Base-by-base conservation (phyloP, 2,113 vertebrate genomes). In the Tonatia bakeri region DNA sequence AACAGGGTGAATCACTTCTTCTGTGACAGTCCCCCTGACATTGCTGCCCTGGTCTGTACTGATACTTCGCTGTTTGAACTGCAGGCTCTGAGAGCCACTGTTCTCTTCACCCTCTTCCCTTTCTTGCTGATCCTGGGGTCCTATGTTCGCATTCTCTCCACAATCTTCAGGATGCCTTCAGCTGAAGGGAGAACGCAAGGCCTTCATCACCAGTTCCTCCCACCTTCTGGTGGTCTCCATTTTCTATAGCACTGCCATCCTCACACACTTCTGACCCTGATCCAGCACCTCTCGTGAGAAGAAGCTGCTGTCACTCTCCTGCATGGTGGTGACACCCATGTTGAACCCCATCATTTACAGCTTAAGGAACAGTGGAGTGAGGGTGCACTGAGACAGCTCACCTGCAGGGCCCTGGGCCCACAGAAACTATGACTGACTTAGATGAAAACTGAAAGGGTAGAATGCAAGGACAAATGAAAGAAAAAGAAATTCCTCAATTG, bases 141-240 rank as follows among this genome's bases (percentile, higher is more conserved):
- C n/a, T 98, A 98, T 33, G 70, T 97, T 3, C 72, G 28, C 26
- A 97, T 98, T 61, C 96, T 98, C 87, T 95, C 95, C 52, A 82
- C 98, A 7, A 92, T 98, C 76, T 94, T 98, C 56, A 97, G 80
- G 81, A 98, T 97, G 96, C 90, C 97, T 1, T 98, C 97, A n/a
- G 88, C 85, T 22, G 95, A 98, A 67, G 97, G 96, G 6, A 97
- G n/a, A 96, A 40, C 84, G 3, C 43, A 98, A 98, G 79, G 95
- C 95, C n/a, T 98, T 98, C 91, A 98, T 98, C 14, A 98, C 97
- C 61, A 98, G 97, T 38, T 98, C 97, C 43, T 98, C 98, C 80
- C 97, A 98, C 59, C 94, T 98, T 8, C 73, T 98, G 69, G 97
- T 94, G 9, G 45, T 10, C 54, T 98, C 96, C 28, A 96, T 98